A percentile compares a stretch with the other conserved stretches of the same genome.
These are phyloP conservation scores for Otolemur garnettii DNA, from an alignment of 2,113 vertebrate species.

Conservation along the genomic window DNA sequence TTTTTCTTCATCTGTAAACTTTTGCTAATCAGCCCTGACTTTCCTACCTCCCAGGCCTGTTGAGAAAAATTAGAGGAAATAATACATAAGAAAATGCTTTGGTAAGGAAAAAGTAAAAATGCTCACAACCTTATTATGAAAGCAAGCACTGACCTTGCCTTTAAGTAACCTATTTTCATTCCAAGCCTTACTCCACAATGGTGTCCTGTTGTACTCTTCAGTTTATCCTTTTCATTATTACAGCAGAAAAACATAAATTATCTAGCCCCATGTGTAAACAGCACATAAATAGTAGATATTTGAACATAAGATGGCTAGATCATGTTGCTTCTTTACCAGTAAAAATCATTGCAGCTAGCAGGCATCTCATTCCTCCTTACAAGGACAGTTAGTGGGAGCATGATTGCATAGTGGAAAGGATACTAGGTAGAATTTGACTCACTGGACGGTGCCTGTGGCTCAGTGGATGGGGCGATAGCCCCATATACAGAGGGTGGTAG, in stretches of 20 bases:
- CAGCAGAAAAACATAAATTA: slow-evolving; percentile 46
- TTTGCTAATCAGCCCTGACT: slow-evolving; percentile 54
- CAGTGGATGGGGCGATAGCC: no score
- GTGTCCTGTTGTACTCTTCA: slow-evolving; percentile 1
- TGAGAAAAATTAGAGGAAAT: slow-evolving; percentile 62
- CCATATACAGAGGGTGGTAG: no score
- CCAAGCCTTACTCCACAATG: neutral
- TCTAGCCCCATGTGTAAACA: neutral
- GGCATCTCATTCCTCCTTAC: slow-evolving; percentile 25
- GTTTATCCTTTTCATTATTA: slow-evolving; percentile 59
- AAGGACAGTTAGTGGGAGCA: slow-evolving; percentile 17
- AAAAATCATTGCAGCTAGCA: slow-evolving; percentile 47
- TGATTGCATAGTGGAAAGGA: slow-evolving; percentile 17
- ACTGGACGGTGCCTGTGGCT: no score
- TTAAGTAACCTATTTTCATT: slow-evolving; percentile 52
- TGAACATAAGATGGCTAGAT: slow-evolving; percentile 14
- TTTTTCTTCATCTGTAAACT: slow-evolving; percentile 62
- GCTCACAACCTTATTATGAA: slow-evolving; percentile 54
- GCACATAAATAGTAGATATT: slow-evolving; percentile 39
- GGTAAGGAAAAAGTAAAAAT: slow-evolving; percentile 57
- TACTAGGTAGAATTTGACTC: neutral
- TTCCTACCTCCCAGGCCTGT: neutral
- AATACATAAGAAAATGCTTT: slow-evolving; percentile 69
- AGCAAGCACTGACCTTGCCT: slow-evolving; percentile 36
- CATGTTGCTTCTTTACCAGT: slow-evolving; percentile 28